Evolutionary conservation across 2,888 invertebrate genomes (phyloP), one percentile per base, ranked within the genome.

Genomic region (Drosophila anomelani): DNA sequence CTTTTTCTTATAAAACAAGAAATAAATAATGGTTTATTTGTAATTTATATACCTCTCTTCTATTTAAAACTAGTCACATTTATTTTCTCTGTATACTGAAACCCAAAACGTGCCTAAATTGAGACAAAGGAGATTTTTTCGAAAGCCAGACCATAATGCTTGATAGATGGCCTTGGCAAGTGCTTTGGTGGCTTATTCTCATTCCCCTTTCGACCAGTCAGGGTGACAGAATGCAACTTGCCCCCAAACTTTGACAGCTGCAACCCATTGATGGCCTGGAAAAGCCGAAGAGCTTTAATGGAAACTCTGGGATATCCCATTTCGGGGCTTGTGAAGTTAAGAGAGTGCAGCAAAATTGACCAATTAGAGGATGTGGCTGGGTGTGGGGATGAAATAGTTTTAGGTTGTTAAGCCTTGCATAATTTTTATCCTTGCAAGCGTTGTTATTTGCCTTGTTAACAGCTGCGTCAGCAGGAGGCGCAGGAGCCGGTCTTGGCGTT

Each of bases 391-490:
- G 53, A 75, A 75, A 85, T 71, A 66, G 54, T 63, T 66, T 58
- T 63, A 53, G 54, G 59, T 66, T 61, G 60, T 68, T 62, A 75
- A 75, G 68, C 66, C 44, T 56, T 64, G 62, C 72, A 70, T 80
- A 66, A 78, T 73, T 77, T 82, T 71, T 72, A 67, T 69, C 70
- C 71, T 61, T 68, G 66, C 76, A 60, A 60, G 49, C 64, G 51
- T 58, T 73, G 66, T 62, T 77, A 79, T 86, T 87, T 85, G 77
- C 58, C 77, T 39, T 75, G 82, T 81, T 77, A 85, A 71, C 82
- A 85, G 85, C 66, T 74, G 66, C 56, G 44, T 75, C 66, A 75
- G 75, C 72, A 74, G 34, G 29, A 60, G 70, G 54, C 17, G 66
- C 68, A 59, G 29, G n/a, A 57, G 68, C 57, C 8, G 44, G 39